phyloP scores from a whole-genome alignment of 2,113 vertebrate genomes.

The Prolemur simus region DNA sequence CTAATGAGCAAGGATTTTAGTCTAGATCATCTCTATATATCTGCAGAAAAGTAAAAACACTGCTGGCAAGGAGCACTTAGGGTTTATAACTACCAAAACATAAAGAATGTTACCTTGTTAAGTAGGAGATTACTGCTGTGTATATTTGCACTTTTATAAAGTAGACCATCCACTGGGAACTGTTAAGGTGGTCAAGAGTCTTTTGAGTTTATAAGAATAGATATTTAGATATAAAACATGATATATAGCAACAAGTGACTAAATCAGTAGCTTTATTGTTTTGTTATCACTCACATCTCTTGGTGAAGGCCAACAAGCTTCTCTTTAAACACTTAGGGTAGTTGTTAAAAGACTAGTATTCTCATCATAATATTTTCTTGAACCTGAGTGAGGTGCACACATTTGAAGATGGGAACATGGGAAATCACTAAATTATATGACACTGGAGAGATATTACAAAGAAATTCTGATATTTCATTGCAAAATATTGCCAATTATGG shows the following conservation, averaged over 20 bases:
- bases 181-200: neutral
- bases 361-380: constrained; percentile 77
- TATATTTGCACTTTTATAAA: neutral
- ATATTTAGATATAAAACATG: constrained; percentile 63
- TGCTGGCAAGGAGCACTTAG: neutral
- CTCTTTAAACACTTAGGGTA: constrained; percentile 72
- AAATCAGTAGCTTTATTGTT: constrained; percentile 75
- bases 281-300: constrained; percentile 67
- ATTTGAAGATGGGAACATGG: constrained; percentile 74
- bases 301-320: constrained; percentile 73
- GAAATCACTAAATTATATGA: constrained; percentile 82
- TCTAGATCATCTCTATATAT: neutral
- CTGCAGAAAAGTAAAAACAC: neutral
- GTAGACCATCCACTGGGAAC: neutral
- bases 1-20: neutral
- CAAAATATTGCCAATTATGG: constrained; percentile 88
- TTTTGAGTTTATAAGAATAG: neutral
- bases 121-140: neutral
- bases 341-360: constrained; percentile 77
- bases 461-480: constrained; percentile 83
- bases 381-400: constrained; percentile 75
- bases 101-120: neutral
- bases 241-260: constrained; percentile 77
- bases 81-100: neutral
- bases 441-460: constrained; percentile 70